These are phyloP conservation scores for Xestoiulus laeticollis DNA, from an alignment of 2,888 invertebrate species.

Conservation along the genomic window DNA sequence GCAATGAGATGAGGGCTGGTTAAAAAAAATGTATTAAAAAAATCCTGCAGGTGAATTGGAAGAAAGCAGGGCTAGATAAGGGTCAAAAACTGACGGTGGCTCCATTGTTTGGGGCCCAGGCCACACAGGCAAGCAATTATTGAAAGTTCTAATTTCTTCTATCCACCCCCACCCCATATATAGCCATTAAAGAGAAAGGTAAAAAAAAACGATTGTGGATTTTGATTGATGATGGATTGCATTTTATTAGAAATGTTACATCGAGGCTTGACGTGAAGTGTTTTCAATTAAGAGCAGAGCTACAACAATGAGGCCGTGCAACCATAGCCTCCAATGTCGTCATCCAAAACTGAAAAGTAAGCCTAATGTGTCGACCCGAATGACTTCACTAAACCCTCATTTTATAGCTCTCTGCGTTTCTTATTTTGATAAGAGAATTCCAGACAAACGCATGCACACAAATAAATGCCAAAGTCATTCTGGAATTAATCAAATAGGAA, in stretches of 20 bases:
- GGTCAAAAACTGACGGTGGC: conserved; percentile 34
- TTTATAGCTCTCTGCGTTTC: neutral
- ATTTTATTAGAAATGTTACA: conserved; percentile 21
- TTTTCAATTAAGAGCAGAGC: conserved; percentile 37
- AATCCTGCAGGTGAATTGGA: neutral
- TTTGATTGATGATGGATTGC: conserved; percentile 37
- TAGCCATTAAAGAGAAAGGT: neutral
- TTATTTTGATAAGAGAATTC: conserved; percentile 33
- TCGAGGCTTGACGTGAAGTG: conserved; percentile 31
- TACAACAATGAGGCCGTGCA: conserved; percentile 29
- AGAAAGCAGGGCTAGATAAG: conserved; percentile 21
- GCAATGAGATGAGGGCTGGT: neutral
- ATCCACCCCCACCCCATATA: conserved; percentile 25
- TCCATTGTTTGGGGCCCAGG: conserved; percentile 28
- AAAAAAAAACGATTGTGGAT: neutral
- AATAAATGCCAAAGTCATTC: conserved; percentile 28
- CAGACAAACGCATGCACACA: neutral
- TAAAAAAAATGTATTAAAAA: neutral
- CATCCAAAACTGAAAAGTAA: neutral
- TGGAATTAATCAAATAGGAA: conserved; percentile 25
- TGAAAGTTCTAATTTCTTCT: conserved; percentile 22
- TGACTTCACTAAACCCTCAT: conserved; percentile 16
- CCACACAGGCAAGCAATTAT: conserved; percentile 34
- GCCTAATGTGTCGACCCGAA: conserved; percentile 28
- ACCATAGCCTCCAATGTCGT: conserved; percentile 7